Evolutionary conservation across 1,140 invertebrate genomes (phyloP).

Genomic region (Globodera rostochiensis): DNA sequence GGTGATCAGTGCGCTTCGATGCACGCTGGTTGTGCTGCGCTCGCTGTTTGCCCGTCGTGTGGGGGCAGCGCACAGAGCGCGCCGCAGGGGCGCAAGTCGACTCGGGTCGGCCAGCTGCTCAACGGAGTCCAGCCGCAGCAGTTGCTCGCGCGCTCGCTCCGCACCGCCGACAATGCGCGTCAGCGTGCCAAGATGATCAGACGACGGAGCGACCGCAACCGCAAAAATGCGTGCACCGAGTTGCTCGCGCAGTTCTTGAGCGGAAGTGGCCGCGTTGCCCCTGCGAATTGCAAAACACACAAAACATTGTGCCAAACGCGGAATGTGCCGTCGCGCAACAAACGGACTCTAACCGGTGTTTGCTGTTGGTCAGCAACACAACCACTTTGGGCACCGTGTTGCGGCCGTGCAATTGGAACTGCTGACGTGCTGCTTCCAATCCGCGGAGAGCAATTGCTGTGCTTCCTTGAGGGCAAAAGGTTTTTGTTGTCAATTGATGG

Average conservation of each 20-base stretch:
- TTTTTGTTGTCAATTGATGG: neutral
- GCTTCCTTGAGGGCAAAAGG: neutral
- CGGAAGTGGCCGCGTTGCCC: slow-evolving; percentile 59
- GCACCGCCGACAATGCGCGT: slow-evolving; percentile 57
- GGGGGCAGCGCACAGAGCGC: slow-evolving; percentile 8
- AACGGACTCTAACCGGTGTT: slow-evolving; percentile 48
- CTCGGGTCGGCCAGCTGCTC: slow-evolving; percentile 36
- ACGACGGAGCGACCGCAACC: slow-evolving; percentile 51
- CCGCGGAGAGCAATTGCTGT: slow-evolving; percentile 59
- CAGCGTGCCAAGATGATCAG: slow-evolving; percentile 47
- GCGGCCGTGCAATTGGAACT: slow-evolving; percentile 59
- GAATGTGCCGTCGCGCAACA: neutral
- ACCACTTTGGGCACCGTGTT: slow-evolving; percentile 55
- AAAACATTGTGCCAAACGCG: neutral
- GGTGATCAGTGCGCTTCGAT: neutral
- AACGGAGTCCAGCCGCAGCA: slow-evolving; percentile 41
- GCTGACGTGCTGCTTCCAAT: slow-evolving; percentile 63
- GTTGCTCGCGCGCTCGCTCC: slow-evolving; percentile 39
- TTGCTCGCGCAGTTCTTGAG: slow-evolving; percentile 58
- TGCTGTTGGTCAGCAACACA: slow-evolving; percentile 63
- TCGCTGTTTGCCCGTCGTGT: neutral
- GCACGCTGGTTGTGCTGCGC: neutral
- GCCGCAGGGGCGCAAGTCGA: slow-evolving; percentile 14
- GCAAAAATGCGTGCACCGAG: slow-evolving; percentile 59
- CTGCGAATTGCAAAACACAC: slow-evolving; percentile 40